phyloP scores from a whole-genome alignment of 1,140 invertebrate genomes.

The Macrobrachium rosenbergii region DNA sequence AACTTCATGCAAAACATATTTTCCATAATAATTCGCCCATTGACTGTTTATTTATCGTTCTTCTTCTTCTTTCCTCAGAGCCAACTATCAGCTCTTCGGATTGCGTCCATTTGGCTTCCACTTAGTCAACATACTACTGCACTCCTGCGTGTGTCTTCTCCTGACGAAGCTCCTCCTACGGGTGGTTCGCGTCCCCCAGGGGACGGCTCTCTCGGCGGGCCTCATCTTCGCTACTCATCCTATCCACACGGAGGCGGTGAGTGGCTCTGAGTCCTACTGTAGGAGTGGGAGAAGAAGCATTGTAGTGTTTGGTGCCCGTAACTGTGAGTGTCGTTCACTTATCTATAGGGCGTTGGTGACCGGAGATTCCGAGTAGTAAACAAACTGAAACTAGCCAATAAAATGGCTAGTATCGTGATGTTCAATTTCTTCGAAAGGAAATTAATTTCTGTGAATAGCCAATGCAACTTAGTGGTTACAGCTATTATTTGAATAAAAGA shows the following conservation, averaged over 20 bases:
- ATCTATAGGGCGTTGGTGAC: too few species aligned
- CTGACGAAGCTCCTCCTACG: constrained; percentile 68
- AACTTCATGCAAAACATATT: too few species aligned
- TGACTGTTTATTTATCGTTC: background rate
- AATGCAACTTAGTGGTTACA: too few species aligned
- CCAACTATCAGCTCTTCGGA: constrained; percentile 76
- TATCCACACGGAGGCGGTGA: constrained; percentile 45
- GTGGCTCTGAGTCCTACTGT: background rate
- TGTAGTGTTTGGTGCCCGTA: too few species aligned
- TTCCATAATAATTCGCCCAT: background rate
- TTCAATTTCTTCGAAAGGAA: too few species aligned
- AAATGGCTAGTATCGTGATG: too few species aligned
- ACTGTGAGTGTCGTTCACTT: too few species aligned
- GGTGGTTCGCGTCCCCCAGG: constrained; percentile 68
- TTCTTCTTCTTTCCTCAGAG: constrained; percentile 18
- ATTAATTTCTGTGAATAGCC: too few species aligned
- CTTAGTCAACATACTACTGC: constrained; percentile 79
- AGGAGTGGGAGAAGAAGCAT: background rate
- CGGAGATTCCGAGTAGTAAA: too few species aligned
- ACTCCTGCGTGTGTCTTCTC: constrained; percentile 77
- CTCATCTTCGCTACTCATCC: constrained; percentile 68
- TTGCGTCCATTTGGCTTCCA: constrained; percentile 81
- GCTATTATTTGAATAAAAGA: too few species aligned
- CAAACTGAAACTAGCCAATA: too few species aligned
- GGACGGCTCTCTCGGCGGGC: constrained; percentile 76